A percentile compares a stretch with the other conserved stretches of the same genome.
Evolutionary conservation across 1,140 invertebrate species (phyloP).

Genomic region (fruit fly (Drosophila melanogaster)): DNA sequence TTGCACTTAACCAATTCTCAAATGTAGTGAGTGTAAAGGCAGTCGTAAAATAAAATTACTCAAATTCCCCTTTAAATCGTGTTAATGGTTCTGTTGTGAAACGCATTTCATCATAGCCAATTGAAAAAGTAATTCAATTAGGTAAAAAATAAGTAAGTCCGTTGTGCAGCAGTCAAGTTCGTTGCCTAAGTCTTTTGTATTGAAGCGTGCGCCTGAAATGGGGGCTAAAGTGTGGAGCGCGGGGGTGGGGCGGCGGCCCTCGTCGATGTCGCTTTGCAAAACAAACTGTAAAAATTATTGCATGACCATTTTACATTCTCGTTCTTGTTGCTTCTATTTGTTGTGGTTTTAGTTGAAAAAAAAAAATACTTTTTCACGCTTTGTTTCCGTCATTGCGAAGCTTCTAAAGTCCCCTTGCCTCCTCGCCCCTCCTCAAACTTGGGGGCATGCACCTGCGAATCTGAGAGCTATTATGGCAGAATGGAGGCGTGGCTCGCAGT

Average conservation of each 20-base stretch:
- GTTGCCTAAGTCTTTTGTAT: constrained; percentile 81
- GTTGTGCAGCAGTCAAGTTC: constrained; percentile 54
- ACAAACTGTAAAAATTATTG: constrained; percentile 80
- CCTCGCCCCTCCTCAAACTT: background rate
- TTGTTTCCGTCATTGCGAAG: constrained; percentile 46
- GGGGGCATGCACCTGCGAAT: constrained; percentile 56
- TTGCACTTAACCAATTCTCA: background rate
- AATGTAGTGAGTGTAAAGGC: background rate
- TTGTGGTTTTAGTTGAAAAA: constrained; percentile 19
- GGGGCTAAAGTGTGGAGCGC: too few relatives aligned
- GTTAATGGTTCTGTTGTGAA: background rate
- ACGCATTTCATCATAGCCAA: constrained; percentile 24
- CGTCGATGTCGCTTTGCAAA: constrained; percentile 70
- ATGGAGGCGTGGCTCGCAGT: constrained; percentile 48
- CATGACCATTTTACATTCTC: constrained; percentile 59
- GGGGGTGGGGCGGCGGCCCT: background rate
- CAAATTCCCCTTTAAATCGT: background rate
- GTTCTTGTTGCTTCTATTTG: constrained; percentile 8
- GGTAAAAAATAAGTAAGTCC: constrained; percentile 2
- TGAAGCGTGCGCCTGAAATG: constrained; percentile 5
- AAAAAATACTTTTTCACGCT: constrained; percentile 75
- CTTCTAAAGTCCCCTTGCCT: constrained; percentile 7
- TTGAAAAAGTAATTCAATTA: constrained; percentile 23
- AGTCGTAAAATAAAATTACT: background rate
- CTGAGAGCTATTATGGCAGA: constrained; percentile 50